Base-by-base conservation (phyloP, 2,797 vertebrate species). In the Myripristis jacobus region DNA sequence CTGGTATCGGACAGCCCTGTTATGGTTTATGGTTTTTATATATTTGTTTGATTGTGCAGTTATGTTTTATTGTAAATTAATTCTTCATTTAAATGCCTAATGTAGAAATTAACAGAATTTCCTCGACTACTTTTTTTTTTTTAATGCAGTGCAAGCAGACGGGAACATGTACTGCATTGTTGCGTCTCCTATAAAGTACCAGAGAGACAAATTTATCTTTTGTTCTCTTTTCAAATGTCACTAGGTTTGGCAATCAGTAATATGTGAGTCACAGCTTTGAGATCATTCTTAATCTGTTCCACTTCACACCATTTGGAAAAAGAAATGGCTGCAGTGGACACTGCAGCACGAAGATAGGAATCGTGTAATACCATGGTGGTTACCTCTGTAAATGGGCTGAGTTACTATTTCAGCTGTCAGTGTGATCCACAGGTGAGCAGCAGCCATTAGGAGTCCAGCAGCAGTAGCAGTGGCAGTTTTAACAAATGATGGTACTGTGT, bases 361-460 rank as follows among this genome's bases (percentile, higher is more conserved):
- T 34, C 77, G 36, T 77, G 47, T 71, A 63, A 38, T 25, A 66
- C 63, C 70, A 64, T 52, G 66, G 64, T 56, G 72, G 71, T 66
- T 71, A 79, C 74, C 19, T n/a, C 61, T 65, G 72, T 62, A 85
- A 83, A 79, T 79, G 43, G 70, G 56, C 77, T 77, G 18, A 57
- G 70, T 6, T 80, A 65, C 55, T 63, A 55, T 70, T 53, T 77
- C 60, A 34, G 72, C 78, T 76, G 77, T 82, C 79, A 68, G 31
- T 70, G 55, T 80, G 75, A 85, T 88, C 80, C 75, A 82, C 85
- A 86, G 84, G 84, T 88, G 79, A 88, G 77, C 63, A 62, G 47
- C 60, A 70, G 41, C 68, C 75, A 87, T 89, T 85, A 84, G 62
- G 58, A 57, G 66, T 83, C 44, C 3, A 41, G 73, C 77, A 67